Evolutionary conservation across 2,113 vertebrate species (phyloP), one percentile per base, ranked within the genome.

Genomic region (Entelurus aequoreus): DNA sequence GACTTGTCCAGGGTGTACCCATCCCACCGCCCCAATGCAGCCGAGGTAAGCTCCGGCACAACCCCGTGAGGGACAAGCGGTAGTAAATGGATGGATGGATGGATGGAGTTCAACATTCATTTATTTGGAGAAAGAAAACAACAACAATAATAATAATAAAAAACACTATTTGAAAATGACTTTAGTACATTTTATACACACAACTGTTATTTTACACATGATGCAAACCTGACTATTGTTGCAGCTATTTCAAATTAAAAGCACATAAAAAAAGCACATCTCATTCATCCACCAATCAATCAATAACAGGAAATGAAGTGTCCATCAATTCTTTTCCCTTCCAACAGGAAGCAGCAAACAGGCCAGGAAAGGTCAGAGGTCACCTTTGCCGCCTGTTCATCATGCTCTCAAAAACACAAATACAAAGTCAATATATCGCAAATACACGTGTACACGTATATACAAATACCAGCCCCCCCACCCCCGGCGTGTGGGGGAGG

Each of bases 361-460:
- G 28, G 28, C 28, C 28, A 4, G 28, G 28, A 48, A 42, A 63
- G 38, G 16, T 66, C 54, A 64, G 64, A 74, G 11, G 11, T 49
- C 69, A 56, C 38, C 12, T 59, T 83, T 84, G 69, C 83, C 68
- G 52, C 66, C 78, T 67, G 19, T 58, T 77, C 66, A 48, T 75
- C 84, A 83, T 80, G 78, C 85, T 82, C 75, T 62, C 77, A 8
- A 80, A 28, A 82, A 46, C 84, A 86, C 85, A 84, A 82, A 83
- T 66, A 82, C 75, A 79, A 82, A 83, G 83, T 77, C 71, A 89
- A 83, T 76, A 87, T 83, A 89, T 84, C 64, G 84, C 83, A 86
- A 90, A 88, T 89, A 88, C 86, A 84, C 79, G 86, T 88, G 81
- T 87, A 87, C 90, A 90, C 86, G 77, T 91, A 90, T 91, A 88